phyloP scores from a whole-genome alignment of 2,113 vertebrate genomes.

The Phainopepla nitens region DNA sequence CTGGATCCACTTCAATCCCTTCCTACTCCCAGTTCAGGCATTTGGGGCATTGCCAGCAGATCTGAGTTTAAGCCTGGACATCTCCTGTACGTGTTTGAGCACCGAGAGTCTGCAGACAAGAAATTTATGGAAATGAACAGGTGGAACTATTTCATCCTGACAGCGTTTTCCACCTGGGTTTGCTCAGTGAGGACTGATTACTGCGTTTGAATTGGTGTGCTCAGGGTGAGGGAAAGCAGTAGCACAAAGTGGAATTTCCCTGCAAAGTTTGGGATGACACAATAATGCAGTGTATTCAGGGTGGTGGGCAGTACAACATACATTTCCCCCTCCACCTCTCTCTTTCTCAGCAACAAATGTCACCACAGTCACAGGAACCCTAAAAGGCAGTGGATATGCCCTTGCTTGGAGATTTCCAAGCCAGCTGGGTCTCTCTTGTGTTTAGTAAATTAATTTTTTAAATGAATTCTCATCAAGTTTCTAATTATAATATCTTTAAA shows the following conservation, averaged over 20 bases:
- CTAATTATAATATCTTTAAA: slow-evolving; percentile 77
- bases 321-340: background rate
- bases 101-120: background rate
- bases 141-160: background rate
- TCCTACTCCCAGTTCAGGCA: background rate
- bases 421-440: slow-evolving; percentile 8
- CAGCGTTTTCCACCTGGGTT: background rate
- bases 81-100: background rate
- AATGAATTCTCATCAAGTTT: slow-evolving; percentile 73
- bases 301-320: background rate
- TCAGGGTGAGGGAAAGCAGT: background rate
- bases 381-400: background rate
- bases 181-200: background rate
- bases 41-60: background rate
- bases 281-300: background rate
- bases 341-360: background rate
- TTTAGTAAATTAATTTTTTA: slow-evolving; percentile 72
- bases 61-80: background rate
- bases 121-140: background rate
- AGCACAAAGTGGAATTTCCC: background rate
- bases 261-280: background rate
- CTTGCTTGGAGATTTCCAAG: slow-evolving; percentile 38
- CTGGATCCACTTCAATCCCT: background rate
- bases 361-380: background rate
- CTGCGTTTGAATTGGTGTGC: background rate